Base-by-base conservation (phyloP, 2,113 vertebrate species). In the Phyllostomus hastatus region DNA sequence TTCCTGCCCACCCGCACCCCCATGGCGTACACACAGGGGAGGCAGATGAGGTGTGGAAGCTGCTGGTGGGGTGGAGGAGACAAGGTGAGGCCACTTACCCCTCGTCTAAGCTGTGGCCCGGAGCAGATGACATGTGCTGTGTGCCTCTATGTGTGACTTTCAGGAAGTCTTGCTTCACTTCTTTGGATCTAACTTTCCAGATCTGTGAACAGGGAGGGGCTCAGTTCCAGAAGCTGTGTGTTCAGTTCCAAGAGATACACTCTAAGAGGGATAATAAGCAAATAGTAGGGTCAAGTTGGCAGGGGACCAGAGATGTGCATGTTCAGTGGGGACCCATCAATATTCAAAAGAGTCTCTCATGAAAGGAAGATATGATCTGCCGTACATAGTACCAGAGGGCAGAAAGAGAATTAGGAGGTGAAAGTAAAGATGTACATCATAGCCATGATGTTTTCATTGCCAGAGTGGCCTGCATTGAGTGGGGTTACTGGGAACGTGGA, bases 101-200 rank as follows among this genome's bases (percentile, higher is more conserved):
- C 61, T 12, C 61, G 19, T 79, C 10, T 38, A 59, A 41, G 64
- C 26, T 80, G 46, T 0, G 22, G 41, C 35, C 35, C 5, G 38
- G 59, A 59, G 50, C 11, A 66, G 46, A 26, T 78, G 76, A 82
- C 16, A n/a, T 28, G 19, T 57, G 57, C 66, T 52, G 3, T 85
- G 52, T 20, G 59, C 33, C 33, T 43, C 41, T 22, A 10, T 22
- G 1, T 0, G 5, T 57, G 78, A 89, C 28, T 95, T 90, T 66
- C n/a, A 91, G 38, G 50, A 96, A 78, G 57, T 78, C 72, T 96
- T 76, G n/a, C 57, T 94, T 87, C 52, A 86, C 2, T 57, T 90
- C 46, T 70, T 96, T 82, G 73, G 59, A 54, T 38, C 38, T 92
- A 59, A 90, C 8, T 38, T 81, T 67, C 35, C 54, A 93, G 72